Evolutionary conservation across 2,113 vertebrate species (phyloP).

Genomic region (Serinus canaria): DNA sequence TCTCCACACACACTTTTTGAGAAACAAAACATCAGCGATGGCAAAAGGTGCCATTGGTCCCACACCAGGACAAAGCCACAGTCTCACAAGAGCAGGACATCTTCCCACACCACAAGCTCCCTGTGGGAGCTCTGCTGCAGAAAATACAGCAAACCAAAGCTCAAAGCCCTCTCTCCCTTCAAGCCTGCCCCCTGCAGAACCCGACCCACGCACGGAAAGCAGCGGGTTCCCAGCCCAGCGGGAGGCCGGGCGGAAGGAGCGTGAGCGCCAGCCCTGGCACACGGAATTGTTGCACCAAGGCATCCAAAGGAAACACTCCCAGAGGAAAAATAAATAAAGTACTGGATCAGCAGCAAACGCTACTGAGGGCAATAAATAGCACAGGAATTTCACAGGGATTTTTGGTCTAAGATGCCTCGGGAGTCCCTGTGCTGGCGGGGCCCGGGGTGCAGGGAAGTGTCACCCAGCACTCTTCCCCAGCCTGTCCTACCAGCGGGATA

Average conservation of each 20-base stretch:
- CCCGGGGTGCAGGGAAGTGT: fast-evolving
- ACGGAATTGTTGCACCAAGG: not conserved
- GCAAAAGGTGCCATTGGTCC: not conserved
- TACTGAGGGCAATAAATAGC: not conserved
- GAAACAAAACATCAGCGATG: not conserved
- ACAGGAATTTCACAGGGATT: not conserved
- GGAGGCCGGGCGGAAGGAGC: fast-evolving
- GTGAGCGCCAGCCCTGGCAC: fast-evolving
- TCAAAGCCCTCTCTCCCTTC: not conserved
- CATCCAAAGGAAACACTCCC: not conserved
- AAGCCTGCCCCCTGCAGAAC: not conserved
- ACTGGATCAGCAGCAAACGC: not conserved
- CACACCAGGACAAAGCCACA: not conserved
- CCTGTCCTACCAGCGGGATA: not conserved
- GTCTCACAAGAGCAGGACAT: not conserved
- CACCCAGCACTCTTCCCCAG: fast-evolving
- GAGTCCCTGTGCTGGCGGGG: not conserved
- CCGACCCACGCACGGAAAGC: not conserved
- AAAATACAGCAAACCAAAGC: conserved; percentile 1
- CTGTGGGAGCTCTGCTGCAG: not conserved
- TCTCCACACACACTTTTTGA: not conserved
- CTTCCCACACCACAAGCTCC: not conserved
- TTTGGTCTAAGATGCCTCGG: conserved; percentile 33
- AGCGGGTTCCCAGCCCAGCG: not conserved
- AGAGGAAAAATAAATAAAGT: not conserved